phyloP scores from a whole-genome alignment of 2,888 invertebrate genomes.

The Anoplius nigerrimus region DNA sequence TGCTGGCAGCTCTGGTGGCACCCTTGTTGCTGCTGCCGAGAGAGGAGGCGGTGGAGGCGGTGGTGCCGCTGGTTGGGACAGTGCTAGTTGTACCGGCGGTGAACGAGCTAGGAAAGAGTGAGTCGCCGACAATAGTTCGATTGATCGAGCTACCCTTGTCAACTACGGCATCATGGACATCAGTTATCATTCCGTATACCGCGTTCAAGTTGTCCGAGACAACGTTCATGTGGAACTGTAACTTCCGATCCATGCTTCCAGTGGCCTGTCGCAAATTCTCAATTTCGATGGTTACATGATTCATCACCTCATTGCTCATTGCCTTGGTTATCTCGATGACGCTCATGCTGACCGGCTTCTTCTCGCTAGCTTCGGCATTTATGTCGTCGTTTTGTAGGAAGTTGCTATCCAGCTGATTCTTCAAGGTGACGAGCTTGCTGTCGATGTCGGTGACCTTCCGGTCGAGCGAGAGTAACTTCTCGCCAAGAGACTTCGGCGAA shows the following conservation, averaged over 20 bases:
- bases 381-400: slow-evolving; percentile 87
- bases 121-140: slow-evolving; percentile 3
- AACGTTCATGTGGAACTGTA: slow-evolving; percentile 89
- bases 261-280: slow-evolving; percentile 87
- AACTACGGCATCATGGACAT: slow-evolving; percentile 89
- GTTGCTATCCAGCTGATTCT: slow-evolving; percentile 89
- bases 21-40: no score
- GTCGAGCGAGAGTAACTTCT: slow-evolving; percentile 82
- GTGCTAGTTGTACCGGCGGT: neutral
- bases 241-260: slow-evolving; percentile 86
- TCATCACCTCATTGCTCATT: slow-evolving; percentile 87
- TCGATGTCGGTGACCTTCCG: slow-evolving; percentile 91
- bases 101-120: neutral
- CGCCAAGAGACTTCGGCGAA: slow-evolving; percentile 64
- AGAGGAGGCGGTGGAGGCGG: slow-evolving; percentile 79
- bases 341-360: slow-evolving; percentile 89
- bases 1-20: no score
- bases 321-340: slow-evolving; percentile 89
- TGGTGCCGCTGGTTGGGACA: slow-evolving; percentile 74
- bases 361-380: slow-evolving; percentile 91
- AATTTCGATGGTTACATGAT: slow-evolving; percentile 87
- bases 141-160: slow-evolving; percentile 77
- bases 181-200: slow-evolving; percentile 86
- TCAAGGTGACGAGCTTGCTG: slow-evolving; percentile 84
- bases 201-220: slow-evolving; percentile 89